Conservation (phyloP, 2,797 vertebrate genomes). For the Acestrorhynchus altus region DNA sequence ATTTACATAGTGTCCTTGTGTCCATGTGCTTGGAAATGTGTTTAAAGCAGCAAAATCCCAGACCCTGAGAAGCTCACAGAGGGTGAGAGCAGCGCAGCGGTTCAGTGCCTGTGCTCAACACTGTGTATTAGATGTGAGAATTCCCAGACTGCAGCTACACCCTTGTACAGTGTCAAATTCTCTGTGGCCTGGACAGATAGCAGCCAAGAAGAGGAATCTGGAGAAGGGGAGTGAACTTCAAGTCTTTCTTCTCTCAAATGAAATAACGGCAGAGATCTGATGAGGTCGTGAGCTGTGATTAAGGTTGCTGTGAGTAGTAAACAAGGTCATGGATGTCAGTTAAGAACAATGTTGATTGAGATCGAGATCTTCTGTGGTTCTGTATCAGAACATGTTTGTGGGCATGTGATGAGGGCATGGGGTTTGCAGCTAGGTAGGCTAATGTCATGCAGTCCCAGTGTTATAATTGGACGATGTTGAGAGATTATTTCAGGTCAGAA, state of each 20-base stretch:
- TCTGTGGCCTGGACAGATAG: conserved; percentile 3
- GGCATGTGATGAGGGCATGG: no score
- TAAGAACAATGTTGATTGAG: no score
- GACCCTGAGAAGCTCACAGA: neutral
- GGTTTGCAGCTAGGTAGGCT: neutral
- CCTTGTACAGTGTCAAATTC: neutral
- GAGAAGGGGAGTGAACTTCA: neutral
- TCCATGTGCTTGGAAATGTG: neutral
- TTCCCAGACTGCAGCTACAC: neutral
- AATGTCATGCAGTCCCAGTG: neutral
- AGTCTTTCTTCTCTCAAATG: neutral
- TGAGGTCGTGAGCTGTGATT: no score
- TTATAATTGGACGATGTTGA: neutral
- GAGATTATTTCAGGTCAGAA: neutral
- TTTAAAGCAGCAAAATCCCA: neutral
- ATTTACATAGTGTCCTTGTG: no score
- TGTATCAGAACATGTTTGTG: no score
- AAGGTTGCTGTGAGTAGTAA: no score
- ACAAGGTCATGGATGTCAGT: no score
- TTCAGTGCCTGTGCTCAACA: neutral
- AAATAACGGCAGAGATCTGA: neutral
- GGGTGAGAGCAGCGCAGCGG: neutral
- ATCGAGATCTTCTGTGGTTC: no score
- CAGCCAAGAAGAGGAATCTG: neutral
- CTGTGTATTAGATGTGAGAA: neutral